Conservation (phyloP, 1,140 invertebrate species). For the Tetramorium simillimum region DNA sequence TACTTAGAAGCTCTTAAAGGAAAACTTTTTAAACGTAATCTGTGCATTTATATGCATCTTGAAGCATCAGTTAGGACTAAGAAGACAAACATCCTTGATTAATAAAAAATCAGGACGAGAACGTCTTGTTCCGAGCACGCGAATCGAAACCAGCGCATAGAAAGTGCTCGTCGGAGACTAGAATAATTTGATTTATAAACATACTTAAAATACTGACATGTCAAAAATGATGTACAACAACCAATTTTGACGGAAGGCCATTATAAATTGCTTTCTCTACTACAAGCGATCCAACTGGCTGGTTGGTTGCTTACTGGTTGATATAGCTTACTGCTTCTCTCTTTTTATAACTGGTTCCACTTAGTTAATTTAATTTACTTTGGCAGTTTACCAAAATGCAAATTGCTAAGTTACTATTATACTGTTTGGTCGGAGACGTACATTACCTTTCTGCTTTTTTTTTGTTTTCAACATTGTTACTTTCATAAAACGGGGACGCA, state of each 20-base stretch:
- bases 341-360: slow-evolving; percentile 64
- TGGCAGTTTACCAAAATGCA: slow-evolving; percentile 83
- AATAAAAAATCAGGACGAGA: slow-evolving; percentile 63
- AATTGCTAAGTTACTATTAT: slow-evolving; percentile 81
- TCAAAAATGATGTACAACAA: slow-evolving; percentile 79
- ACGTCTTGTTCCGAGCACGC: slow-evolving; percentile 69
- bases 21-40: slow-evolving; percentile 66
- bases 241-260: slow-evolving; percentile 79
- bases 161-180: slow-evolving; percentile 81
- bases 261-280: slow-evolving; percentile 72
- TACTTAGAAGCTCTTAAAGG: slow-evolving; percentile 59
- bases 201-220: slow-evolving; percentile 84
- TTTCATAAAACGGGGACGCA: slow-evolving; percentile 81
- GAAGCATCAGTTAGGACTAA: slow-evolving; percentile 53
- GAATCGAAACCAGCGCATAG: slow-evolving; percentile 64
- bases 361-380: slow-evolving; percentile 78
- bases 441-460: slow-evolving; percentile 71
- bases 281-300: slow-evolving; percentile 36
- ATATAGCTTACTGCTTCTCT: slow-evolving; percentile 47
- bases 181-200: slow-evolving; percentile 84
- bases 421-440: slow-evolving; percentile 79
- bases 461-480: slow-evolving; percentile 71
- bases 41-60: slow-evolving; percentile 55
- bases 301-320: slow-evolving; percentile 35
- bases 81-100: slow-evolving; percentile 59